Evolutionary conservation across 2,888 invertebrate genomes (phyloP).

Genomic region (Rutpela maculata): DNA sequence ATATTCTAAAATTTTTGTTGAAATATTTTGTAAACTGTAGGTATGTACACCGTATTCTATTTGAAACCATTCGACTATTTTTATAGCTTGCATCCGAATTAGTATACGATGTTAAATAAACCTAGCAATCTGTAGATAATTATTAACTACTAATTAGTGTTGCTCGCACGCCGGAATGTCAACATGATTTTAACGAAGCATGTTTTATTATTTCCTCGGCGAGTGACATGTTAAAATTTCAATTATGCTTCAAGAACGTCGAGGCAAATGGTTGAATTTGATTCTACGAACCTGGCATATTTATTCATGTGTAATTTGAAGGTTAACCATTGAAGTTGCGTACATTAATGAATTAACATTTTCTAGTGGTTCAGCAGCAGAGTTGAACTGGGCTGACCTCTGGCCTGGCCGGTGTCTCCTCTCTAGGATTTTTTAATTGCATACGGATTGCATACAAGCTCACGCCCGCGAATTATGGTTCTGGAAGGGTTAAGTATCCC

Average conservation of each 20-base stretch:
- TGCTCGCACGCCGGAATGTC: neutral
- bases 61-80: neutral
- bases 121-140: constrained; percentile 20
- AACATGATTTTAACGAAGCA: constrained; percentile 15
- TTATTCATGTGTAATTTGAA: neutral
- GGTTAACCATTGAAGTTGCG: neutral
- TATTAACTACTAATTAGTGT: constrained; percentile 16
- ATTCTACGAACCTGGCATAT: neutral
- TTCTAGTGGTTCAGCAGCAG: neutral
- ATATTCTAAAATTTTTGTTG: too few relatives aligned
- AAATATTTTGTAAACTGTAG: too few relatives aligned
- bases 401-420: neutral
- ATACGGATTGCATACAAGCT: too few relatives aligned
- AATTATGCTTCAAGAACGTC: neutral
- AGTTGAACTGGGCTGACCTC: neutral
- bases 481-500: too few relatives aligned
- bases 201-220: neutral
- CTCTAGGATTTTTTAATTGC: neutral
- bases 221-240: constrained; percentile 5
- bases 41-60: neutral
- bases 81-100: neutral
- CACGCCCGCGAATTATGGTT: too few relatives aligned
- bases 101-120: constrained; percentile 3
- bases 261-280: neutral
- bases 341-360: neutral